These are phyloP conservation scores for Venusia cambrica DNA, from an alignment of 2,888 invertebrate genomes.

Conservation along the genomic window DNA sequence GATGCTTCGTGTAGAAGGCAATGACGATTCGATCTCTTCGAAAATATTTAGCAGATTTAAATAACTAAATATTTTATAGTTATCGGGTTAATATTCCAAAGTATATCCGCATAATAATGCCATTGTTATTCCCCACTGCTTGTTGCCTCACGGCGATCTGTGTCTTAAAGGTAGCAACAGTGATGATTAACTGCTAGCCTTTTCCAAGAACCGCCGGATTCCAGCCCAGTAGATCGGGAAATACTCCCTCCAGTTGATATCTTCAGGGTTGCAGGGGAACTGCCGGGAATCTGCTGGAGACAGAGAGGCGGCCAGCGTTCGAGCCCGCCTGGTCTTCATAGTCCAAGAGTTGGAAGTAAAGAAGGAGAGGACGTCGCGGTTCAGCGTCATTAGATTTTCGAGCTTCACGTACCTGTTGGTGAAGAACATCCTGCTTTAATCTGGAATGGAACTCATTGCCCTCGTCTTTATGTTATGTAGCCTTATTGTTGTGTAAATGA, in stretches of 20 bases:
- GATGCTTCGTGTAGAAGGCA: too few relatives aligned
- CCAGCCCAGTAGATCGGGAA: conserved; percentile 90
- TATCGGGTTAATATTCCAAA: too few relatives aligned
- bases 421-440: too few relatives aligned
- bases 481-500: too few relatives aligned
- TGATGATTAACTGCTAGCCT: not conserved
- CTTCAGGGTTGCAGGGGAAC: conserved; percentile 89
- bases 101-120: too few relatives aligned
- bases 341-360: conserved; percentile 91
- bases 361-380: conserved; percentile 84
- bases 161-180: not conserved
- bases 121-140: too few relatives aligned
- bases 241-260: conserved; percentile 91
- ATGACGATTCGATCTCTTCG: too few relatives aligned
- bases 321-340: conserved; percentile 87
- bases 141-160: too few relatives aligned
- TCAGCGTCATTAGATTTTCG: conserved; percentile 5
- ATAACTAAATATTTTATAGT: too few relatives aligned
- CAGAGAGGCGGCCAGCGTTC: conserved; percentile 78
- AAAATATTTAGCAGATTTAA: too few relatives aligned
- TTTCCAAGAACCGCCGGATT: conserved; percentile 13
- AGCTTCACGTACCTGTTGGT: conserved; percentile 15
- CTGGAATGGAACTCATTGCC: too few relatives aligned
- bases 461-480: too few relatives aligned
- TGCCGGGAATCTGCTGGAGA: conserved; percentile 83